Conservation (phyloP, 2,797 vertebrate species). For the Myotis daubentonii region DNA sequence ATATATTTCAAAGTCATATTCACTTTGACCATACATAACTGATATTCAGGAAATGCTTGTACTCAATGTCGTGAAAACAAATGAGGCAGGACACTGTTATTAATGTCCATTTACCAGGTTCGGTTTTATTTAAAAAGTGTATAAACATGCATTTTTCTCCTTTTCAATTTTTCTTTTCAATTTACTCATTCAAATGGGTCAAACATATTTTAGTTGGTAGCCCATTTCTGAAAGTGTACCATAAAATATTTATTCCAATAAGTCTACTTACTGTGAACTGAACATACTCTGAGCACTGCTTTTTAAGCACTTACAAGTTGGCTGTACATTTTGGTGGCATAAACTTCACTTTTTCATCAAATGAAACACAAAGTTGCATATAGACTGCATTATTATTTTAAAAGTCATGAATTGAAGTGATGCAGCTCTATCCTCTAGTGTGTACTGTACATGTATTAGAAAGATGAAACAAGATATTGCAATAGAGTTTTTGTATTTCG, state of each 20-base stretch:
- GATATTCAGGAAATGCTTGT: conserved; percentile 76
- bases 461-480: conserved; percentile 81
- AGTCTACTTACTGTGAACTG: conserved; percentile 73
- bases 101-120: conserved; percentile 88
- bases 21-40: conserved; percentile 36
- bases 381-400: conserved; percentile 75
- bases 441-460: conserved; percentile 83
- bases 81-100: conserved; percentile 87
- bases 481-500: conserved; percentile 80
- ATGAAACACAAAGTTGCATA: conserved; percentile 79
- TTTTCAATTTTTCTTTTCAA: conserved; percentile 79
- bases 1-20: conserved; percentile 72
- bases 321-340: conserved; percentile 78
- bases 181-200: conserved; percentile 81
- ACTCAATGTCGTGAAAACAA: conserved; percentile 83
- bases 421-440: conserved; percentile 82
- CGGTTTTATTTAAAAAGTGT: conserved; percentile 87
- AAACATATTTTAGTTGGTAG: conserved; percentile 79
- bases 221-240: conserved; percentile 79
- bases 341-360: conserved; percentile 76
- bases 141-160: conserved; percentile 85
- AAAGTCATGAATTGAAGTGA: conserved; percentile 83
- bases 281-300: conserved; percentile 82
- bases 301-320: conserved; percentile 77
- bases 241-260: conserved; percentile 76